phyloP scores from a whole-genome alignment of 2,888 invertebrate species.

The Oxyteleia sp. region DNA sequence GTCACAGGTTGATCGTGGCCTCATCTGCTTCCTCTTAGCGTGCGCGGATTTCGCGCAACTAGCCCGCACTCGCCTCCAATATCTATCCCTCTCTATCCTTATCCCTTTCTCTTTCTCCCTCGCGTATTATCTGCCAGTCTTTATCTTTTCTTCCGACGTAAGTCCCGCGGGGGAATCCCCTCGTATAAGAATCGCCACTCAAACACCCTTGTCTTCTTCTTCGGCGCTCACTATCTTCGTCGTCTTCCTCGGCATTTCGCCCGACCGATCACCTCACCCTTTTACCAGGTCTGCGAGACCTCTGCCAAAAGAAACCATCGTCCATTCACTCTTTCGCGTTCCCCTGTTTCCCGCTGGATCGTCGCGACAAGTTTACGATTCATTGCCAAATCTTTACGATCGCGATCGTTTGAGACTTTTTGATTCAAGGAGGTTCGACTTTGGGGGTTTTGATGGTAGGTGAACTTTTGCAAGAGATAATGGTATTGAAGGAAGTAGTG shows the following conservation, averaged over 20 bases:
- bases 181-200: slow-evolving; percentile 39
- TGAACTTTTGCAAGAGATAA: too few species aligned
- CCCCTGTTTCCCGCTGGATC: slow-evolving; percentile 1
- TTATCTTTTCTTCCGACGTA: slow-evolving; percentile 3
- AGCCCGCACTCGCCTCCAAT: slow-evolving; percentile 25
- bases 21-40: slow-evolving; percentile 82
- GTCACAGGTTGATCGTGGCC: slow-evolving; percentile 84
- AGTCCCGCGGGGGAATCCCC: slow-evolving; percentile 21
- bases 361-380: slow-evolving; percentile 46
- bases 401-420: slow-evolving; percentile 4
- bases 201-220: slow-evolving; percentile 49
- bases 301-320: slow-evolving; percentile 72
- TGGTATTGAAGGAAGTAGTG: too few species aligned
- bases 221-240: slow-evolving; percentile 41
- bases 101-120: slow-evolving; percentile 21
- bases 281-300: slow-evolving; percentile 48
- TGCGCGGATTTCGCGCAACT: slow-evolving; percentile 68
- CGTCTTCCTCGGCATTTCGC: slow-evolving; percentile 66
- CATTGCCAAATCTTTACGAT: slow-evolving; percentile 42
- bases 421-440: slow-evolving; percentile 15
- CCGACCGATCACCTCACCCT: slow-evolving; percentile 35
- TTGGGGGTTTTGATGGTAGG: too few species aligned
- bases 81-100: slow-evolving; percentile 18
- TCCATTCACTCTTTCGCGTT: slow-evolving; percentile 60
- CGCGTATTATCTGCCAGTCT: slow-evolving; percentile 5